Evolutionary conservation across 2,888 invertebrate species (phyloP).

Genomic region (Andricus curvator): DNA sequence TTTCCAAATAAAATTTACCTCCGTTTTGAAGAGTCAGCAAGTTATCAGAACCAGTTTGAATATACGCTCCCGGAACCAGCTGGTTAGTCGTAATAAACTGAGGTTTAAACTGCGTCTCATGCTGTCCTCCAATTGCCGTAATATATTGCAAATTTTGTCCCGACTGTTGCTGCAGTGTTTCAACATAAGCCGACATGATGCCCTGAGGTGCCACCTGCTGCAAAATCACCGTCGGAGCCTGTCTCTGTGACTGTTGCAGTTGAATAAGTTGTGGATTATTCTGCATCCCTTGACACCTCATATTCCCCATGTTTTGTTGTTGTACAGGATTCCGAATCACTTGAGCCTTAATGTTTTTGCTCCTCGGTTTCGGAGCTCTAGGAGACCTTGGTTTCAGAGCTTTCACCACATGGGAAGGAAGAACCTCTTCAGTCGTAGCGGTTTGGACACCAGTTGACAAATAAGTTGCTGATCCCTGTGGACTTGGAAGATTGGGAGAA

Average conservation of each 20-base stretch:
- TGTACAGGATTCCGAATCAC: constrained; percentile 65
- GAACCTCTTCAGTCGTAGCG: constrained; percentile 53
- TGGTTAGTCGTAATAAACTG: constrained; percentile 73
- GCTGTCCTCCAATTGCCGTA: constrained; percentile 84
- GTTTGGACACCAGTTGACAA: constrained; percentile 56
- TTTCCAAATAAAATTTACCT: constrained; percentile 51
- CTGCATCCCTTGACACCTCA: constrained; percentile 70
- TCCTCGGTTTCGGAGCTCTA: constrained; percentile 64
- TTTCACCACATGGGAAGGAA: constrained; percentile 46
- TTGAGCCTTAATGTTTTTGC: constrained; percentile 60
- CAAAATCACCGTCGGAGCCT: constrained; percentile 84
- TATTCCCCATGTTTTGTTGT: constrained; percentile 59
- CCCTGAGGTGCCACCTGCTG: constrained; percentile 83
- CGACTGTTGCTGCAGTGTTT: constrained; percentile 85
- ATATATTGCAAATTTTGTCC: constrained; percentile 89
- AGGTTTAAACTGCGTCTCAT: constrained; percentile 71
- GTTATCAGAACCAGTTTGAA: constrained; percentile 74
- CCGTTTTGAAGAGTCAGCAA: constrained; percentile 72
- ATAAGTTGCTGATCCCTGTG: constrained; percentile 60
- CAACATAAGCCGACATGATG: constrained; percentile 84
- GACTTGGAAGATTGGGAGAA: constrained; percentile 57
- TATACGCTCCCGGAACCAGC: constrained; percentile 73
- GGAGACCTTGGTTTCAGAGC: constrained; percentile 54
- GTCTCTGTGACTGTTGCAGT: constrained; percentile 81
- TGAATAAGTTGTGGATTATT: constrained; percentile 81